A percentile compares a stretch with the other conserved stretches of the same genome.
These are phyloP conservation scores for Julus scanicus DNA, from an alignment of 2,888 invertebrate species.

Conservation along the genomic window DNA sequence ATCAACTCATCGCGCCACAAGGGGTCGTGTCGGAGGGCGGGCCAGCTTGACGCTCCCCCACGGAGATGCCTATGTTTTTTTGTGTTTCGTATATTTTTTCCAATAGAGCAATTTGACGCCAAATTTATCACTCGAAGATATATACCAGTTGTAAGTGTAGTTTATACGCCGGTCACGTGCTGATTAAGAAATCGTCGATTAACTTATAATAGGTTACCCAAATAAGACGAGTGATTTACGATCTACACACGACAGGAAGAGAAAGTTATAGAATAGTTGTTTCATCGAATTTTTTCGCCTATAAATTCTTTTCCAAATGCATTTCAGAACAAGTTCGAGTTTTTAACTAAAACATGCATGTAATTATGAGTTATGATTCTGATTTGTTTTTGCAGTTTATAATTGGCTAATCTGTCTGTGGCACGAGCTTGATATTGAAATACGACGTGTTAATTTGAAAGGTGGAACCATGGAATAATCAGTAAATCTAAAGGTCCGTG, in stretches of 20 bases:
- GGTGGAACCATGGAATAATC: too few relatives aligned
- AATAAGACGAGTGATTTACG: background rate
- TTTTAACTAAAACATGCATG: too few relatives aligned
- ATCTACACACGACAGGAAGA: background rate
- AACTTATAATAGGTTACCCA: background rate
- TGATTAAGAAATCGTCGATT: conserved; percentile 26
- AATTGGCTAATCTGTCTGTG: too few relatives aligned
- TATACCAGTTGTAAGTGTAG: background rate
- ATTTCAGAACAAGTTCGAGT: too few relatives aligned
- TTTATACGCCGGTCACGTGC: conserved; percentile 15
- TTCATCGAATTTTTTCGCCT: too few relatives aligned
- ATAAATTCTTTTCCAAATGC: too few relatives aligned
- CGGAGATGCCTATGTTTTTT: conserved; percentile 22
- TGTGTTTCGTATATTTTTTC: background rate
- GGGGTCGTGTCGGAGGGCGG: conserved; percentile 33
- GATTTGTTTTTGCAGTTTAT: too few relatives aligned
- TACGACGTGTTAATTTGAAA: too few relatives aligned
- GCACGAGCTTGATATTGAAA: too few relatives aligned
- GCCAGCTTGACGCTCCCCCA: conserved; percentile 27
- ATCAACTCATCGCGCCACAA: conserved; percentile 33
- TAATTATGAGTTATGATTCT: too few relatives aligned
- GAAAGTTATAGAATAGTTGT: background rate
- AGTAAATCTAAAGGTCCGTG: background rate
- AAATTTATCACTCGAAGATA: background rate
- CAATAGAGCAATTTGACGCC: conserved; percentile 7